Evolutionary conservation across 30 jellyfish, hydroid and myxozoan species (phyloP).

Genomic region (Euphysa ruthae): DNA sequence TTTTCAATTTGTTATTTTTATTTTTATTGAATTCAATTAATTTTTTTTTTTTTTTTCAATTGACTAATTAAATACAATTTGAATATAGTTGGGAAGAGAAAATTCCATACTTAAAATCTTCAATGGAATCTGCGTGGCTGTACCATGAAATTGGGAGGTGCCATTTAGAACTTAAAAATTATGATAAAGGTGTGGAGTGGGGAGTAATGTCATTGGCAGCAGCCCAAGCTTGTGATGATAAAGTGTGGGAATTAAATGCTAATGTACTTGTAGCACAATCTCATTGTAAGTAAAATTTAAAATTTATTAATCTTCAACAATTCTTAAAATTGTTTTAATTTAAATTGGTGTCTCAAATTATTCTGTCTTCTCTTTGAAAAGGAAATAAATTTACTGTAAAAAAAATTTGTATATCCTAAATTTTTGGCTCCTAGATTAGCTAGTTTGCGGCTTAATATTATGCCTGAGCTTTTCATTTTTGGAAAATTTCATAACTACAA

Average conservation of each 20-base stretch:
- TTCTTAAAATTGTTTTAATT: too few relatives aligned
- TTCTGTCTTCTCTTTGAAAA: background rate
- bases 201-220: constrained; percentile 82
- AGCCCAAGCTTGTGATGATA: constrained; percentile 86
- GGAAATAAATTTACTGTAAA: background rate
- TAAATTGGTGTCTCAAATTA: constrained; percentile 1
- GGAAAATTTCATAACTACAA: too few relatives aligned
- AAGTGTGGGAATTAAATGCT: constrained; percentile 91
- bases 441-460: too few relatives aligned
- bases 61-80: background rate
- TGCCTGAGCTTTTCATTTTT: too few relatives aligned
- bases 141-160: constrained; percentile 97
- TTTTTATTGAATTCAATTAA: too few relatives aligned
- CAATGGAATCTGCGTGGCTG: constrained; percentile 90
- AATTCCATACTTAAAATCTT: constrained; percentile 69
- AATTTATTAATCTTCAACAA: too few relatives aligned
- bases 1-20: too few relatives aligned
- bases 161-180: constrained; percentile 56
- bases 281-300: constrained; percentile 50
- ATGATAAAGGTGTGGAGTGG: constrained; percentile 51
- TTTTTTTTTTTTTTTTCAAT: too few relatives aligned
- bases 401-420: too few relatives aligned
- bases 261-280: constrained; percentile 87
- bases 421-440: too few relatives aligned
- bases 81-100: constrained; percentile 76